phyloP scores from a whole-genome alignment of 2,113 vertebrate genomes.

The Pterocles gutturalis region DNA sequence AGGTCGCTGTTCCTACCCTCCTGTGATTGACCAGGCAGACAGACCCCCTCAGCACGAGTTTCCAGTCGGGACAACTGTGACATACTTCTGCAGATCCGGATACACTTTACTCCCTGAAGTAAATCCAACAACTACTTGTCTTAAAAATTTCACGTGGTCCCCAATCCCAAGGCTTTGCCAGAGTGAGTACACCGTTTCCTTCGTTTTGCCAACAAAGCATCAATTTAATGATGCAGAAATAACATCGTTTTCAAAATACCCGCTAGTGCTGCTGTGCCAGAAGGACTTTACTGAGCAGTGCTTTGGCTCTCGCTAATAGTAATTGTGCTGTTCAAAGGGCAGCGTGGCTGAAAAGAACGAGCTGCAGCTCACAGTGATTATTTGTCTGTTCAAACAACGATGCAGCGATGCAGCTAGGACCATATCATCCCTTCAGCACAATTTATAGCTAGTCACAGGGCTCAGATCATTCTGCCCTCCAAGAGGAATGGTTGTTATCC shows the following conservation, averaged over 20 bases:
- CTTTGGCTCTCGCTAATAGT: background rate
- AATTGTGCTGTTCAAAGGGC: background rate
- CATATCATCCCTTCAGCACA: background rate
- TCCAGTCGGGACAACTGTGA: background rate
- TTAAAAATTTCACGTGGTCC: background rate
- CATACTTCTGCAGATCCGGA: background rate
- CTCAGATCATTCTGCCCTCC: background rate
- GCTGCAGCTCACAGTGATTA: background rate
- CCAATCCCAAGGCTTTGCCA: background rate
- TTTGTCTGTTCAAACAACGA: background rate
- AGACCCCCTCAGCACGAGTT: background rate
- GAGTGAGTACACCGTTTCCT: background rate
- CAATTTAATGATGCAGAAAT: fast-evolving
- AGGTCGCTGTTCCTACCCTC: slow-evolving; percentile 42
- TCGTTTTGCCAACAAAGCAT: background rate
- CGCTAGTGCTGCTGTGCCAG: background rate
- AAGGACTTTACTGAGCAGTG: background rate
- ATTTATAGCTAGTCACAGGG: background rate
- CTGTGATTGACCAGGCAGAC: fast-evolving
- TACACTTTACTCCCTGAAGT: background rate
- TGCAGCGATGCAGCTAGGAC: background rate
- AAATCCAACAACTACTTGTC: background rate
- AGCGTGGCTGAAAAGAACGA: background rate
- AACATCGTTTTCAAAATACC: fast-evolving
- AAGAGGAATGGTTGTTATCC: background rate